Evolutionary conservation across 2,888 invertebrate species (phyloP), one percentile per base, ranked within the genome.

Genomic region (Xanthia icteritia): DNA sequence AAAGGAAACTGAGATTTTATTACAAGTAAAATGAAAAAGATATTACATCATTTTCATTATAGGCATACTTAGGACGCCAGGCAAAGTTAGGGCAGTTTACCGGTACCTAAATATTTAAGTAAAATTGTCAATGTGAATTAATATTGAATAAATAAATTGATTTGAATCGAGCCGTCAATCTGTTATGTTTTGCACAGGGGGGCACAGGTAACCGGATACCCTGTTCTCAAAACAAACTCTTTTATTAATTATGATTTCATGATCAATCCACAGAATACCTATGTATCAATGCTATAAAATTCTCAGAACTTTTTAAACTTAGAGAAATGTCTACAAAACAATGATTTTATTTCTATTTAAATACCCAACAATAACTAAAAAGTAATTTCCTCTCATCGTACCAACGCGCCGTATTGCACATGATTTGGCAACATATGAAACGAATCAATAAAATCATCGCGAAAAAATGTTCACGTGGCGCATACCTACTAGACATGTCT

Each of bases 341-440:
- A 9, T n/a, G 3, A 36, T 39, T n/a, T 13, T 5, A 20, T 58
- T 72, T 48, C 4, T 61, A 39, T 17, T 74, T 27, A 27, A 39
- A 58, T 27, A 45, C 23, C 23, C 45, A 76, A 51, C 17, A 45
- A 5, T 13, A 2, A 48, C 17, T 31, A 11, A 56, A 42, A 74
- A 42, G 5, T 36, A 74, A n/a, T 23, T 27, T 39, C 13, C 2
- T 20, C 42, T 20, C 60, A 48, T 42, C 8, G 15, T 23, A n/a
- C 51, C n/a, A 42, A 54, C 27, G 3, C 8, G 11, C 1, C 5
- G 5, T 23, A 15, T 31, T 45, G 15, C n/a, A 27, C 65, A 45
- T 20, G 17, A 27, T 81, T 73, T 86, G 79, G 69, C 86, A 85
- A 65, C 72, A 51, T 36, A 27, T 17, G 13, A 61, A 17, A 23